phyloP scores from a whole-genome alignment of 2,888 invertebrate species.

The Empis stercorea region DNA sequence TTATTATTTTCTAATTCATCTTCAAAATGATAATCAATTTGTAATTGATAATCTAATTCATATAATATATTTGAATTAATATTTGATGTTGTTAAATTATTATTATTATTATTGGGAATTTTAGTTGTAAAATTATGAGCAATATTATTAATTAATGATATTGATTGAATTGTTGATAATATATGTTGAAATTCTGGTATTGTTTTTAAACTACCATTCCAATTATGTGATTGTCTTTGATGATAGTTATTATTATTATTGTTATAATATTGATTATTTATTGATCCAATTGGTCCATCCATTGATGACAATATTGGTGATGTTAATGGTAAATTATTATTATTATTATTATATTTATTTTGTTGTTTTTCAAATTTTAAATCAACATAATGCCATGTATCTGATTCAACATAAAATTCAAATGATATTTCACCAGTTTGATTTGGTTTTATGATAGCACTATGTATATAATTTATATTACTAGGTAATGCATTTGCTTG shows the following conservation, averaged over 20 bases:
- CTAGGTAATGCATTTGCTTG: constrained; percentile 41
- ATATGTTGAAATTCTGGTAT: too few species aligned
- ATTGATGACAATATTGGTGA: constrained; percentile 3
- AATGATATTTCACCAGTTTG: constrained; percentile 35
- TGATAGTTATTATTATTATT: constrained; percentile 3
- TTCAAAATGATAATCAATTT: constrained; percentile 23
- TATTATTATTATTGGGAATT: too few species aligned
- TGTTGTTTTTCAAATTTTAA: constrained; percentile 25
- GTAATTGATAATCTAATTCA: constrained; percentile 21
- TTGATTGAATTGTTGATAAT: not conserved
- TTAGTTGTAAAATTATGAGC: too few species aligned
- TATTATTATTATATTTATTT: not conserved
- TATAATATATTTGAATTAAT: constrained; percentile 2
- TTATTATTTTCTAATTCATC: constrained; percentile 7
- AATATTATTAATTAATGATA: constrained; percentile 6
- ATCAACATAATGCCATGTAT: constrained; percentile 46
- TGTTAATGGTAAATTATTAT: constrained; percentile 5
- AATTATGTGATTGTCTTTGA: constrained; percentile 9
- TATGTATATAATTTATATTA: constrained; percentile 37
- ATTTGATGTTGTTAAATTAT: constrained; percentile 6
- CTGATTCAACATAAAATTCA: constrained; percentile 42
- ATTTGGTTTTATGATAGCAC: constrained; percentile 39
- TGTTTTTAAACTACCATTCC: not conserved
- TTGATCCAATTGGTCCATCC: constrained; percentile 4
- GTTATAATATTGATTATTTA: constrained; percentile 1